Base-by-base conservation (phyloP, 2,113 vertebrate genomes). In the Uria lomvia region DNA sequence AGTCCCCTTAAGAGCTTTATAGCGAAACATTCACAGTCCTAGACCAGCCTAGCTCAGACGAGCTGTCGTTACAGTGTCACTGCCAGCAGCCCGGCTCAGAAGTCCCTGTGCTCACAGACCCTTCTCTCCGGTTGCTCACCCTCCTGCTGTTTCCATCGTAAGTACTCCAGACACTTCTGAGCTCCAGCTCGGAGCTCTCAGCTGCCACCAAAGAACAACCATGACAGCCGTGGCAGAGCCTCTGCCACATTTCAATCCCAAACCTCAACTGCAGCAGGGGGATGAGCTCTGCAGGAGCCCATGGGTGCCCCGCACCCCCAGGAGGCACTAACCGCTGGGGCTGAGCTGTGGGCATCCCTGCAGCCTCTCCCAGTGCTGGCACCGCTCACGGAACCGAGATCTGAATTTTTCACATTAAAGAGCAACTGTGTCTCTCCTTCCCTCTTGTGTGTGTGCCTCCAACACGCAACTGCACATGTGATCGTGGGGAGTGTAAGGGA, bases 241-340 rank as follows among this genome's bases (percentile, higher is more conserved):
- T 63, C 47, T 58, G 70, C 34, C 38, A 26, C 50, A 23, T 42
- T 83, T 76, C 47, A 12, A n/a, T 63, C 42, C 72, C 65, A 67
- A 74, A 50, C 12, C 65, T 86, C 47, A 42, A n/a, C 32, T 13
- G 23, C 38, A 59, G 76, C n/a, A 47, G 23, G 12, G 29, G 27
- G 30, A 12, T 27, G n/a, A 94, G 59, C 52, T 40, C 52, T 40
- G 36, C 60, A 63, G 60, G 47, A 87, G 42, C 70, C 38, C 68
- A 34, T 0, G 1, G 43, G 34, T 68, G 23, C 60, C 65, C 32
- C 1, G 0, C 20, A 27, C 3, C 16, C 84, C 45, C 32, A 63
- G 52, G 49, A 65, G 0, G 0, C 59, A 15, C 9, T 1, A 3
- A 20, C 16, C 8, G 4, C 0, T 9, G 11, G 38, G 19, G 40